These are phyloP conservation scores for Nothobranchius furzeri DNA, from an alignment of 2,113 vertebrate genomes.

Conservation along the genomic window DNA sequence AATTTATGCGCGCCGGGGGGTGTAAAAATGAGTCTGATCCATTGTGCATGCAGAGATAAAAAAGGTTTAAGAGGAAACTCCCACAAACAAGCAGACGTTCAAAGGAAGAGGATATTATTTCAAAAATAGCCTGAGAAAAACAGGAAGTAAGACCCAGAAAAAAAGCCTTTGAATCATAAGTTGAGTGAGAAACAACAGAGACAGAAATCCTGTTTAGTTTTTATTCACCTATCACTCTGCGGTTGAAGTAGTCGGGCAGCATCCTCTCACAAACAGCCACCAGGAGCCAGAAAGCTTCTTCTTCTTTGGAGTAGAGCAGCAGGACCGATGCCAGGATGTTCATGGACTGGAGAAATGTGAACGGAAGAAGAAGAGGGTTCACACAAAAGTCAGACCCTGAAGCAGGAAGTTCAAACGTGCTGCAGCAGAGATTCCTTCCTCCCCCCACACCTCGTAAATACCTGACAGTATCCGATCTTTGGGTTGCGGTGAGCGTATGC, in stretches of 20 bases:
- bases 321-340: conserved; percentile 96
- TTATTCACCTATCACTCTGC: conserved; percentile 89
- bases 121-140: conserved; percentile 46
- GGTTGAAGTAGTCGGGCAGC: conserved; percentile 97
- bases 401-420: not conserved
- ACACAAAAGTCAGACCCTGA: not conserved
- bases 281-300: conserved; percentile 97
- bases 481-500: conserved; percentile 94
- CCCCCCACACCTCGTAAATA: not conserved
- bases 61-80: not conserved
- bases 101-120: conserved; percentile 54
- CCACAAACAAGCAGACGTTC: conserved; percentile 9
- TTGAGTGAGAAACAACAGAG: not conserved
- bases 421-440: too few species aligned
- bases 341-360: conserved; percentile 85
- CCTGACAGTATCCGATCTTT: conserved; percentile 97
- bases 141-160: conserved; percentile 56
- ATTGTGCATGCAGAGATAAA: not conserved
- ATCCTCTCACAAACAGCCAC: conserved; percentile 95
- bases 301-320: conserved; percentile 93
- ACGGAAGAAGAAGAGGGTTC: not conserved
- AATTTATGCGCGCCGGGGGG: too few species aligned
- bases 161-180: not conserved
- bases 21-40: too few species aligned
- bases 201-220: not conserved